Conservation (phyloP, 2,113 vertebrate genomes). For the Gnathochromis pfefferi region DNA sequence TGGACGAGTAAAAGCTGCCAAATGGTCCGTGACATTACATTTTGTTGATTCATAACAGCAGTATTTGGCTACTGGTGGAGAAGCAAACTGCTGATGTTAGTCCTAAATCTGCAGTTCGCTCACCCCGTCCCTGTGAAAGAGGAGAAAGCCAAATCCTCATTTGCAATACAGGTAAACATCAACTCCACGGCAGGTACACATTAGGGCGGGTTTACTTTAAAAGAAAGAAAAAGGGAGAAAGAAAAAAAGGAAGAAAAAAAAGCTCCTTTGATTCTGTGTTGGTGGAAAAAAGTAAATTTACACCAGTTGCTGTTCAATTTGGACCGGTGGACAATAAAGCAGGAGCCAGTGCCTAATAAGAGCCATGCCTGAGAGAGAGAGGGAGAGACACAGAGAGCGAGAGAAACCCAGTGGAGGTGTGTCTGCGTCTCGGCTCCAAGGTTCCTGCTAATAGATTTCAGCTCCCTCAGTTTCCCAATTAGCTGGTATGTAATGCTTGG, state of each 20-base stretch:
- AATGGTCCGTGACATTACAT: background rate
- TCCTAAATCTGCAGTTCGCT: background rate
- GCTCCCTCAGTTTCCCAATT: constrained; percentile 69
- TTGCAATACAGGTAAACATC: constrained; percentile 52
- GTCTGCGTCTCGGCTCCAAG: constrained; percentile 56
- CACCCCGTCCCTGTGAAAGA: background rate
- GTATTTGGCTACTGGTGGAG: background rate
- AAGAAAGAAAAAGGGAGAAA: background rate
- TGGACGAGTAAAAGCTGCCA: background rate
- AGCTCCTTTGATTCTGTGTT: constrained; percentile 68
- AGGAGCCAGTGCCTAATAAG: constrained; percentile 71
- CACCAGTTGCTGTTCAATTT: constrained; percentile 71
- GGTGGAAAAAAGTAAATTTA: constrained; percentile 66
- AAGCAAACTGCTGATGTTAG: background rate
- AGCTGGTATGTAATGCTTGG: constrained; percentile 47
- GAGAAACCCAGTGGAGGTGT: constrained; percentile 57
- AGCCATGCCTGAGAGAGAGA: constrained; percentile 63
- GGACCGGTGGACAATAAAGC: constrained; percentile 72
- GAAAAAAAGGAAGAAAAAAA: background rate
- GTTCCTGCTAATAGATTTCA: constrained; percentile 71
- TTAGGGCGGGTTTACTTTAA: constrained; percentile 42
- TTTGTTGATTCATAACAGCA: background rate
- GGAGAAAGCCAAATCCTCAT: constrained; percentile 34
- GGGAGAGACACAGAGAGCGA: background rate
- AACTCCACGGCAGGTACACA: constrained; percentile 38